These are phyloP conservation scores for Diceros bicornis DNA, from an alignment of 2,797 vertebrate species.

Conservation along the genomic window DNA sequence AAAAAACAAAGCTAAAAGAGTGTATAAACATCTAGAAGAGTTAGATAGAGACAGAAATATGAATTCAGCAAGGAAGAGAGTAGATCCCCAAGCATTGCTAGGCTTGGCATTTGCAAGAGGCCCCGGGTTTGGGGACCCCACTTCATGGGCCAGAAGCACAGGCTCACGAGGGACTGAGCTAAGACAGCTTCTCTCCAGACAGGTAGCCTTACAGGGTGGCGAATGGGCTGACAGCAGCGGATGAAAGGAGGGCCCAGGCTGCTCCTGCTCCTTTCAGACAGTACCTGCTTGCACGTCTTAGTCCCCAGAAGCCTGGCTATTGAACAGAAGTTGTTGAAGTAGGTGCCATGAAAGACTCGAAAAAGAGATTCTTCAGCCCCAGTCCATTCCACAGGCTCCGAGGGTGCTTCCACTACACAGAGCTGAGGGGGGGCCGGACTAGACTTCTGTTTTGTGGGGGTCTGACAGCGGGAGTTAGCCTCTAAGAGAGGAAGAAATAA, in stretches of 20 bases:
- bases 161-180: not conserved
- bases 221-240: not conserved
- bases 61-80: not conserved
- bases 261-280: not conserved
- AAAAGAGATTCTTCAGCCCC: constrained; percentile 98
- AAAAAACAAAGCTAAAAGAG: not conserved
- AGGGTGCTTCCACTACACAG: constrained; percentile 90
- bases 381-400: constrained; percentile 94
- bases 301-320: constrained; percentile 97
- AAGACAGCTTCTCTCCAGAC: not conserved
- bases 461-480: constrained; percentile 97
- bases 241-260: not conserved
- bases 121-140: not conserved
- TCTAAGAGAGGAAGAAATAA: constrained; percentile 88
- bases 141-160: not conserved
- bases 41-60: not conserved
- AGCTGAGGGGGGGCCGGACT: constrained; percentile 92
- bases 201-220: not conserved
- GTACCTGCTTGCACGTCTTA: constrained; percentile 98
- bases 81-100: not conserved
- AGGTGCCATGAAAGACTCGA: constrained; percentile 97
- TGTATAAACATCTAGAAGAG: not conserved
- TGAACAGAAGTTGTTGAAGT: constrained; percentile 99
- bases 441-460: constrained; percentile 95
- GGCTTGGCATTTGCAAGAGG: not conserved